Evolutionary conservation across 2,797 vertebrate species (phyloP), one percentile per base, ranked within the genome.

Genomic region (Saxicola maurus): DNA sequence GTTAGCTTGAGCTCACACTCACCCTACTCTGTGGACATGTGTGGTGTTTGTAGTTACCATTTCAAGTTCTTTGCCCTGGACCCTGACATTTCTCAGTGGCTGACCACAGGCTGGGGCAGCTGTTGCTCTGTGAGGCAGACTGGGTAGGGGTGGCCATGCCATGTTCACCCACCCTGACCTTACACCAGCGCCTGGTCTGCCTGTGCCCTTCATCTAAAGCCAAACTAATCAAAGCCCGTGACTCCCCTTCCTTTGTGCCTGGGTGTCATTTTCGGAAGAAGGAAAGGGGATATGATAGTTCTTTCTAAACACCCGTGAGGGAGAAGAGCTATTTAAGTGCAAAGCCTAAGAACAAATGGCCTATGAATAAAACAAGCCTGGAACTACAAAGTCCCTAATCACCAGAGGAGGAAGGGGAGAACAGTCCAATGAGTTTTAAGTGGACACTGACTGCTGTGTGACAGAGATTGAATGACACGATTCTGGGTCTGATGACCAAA

Each of bases 301-400:
- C 80, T 83, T 79, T 87, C 86, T 60, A 84, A 87, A 91, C 37
- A 80, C 87, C 49, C 53, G n/a, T 24, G 94, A 88, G 88, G 38
- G 42, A 86, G 27, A 83, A 82, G 67, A 92, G 43, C 83, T 95
- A 95, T 95, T 94, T 95, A 71, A 93, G 38, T 2, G 0, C 52
- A 69, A 78, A 86, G 86, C 91, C 90, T 82, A 45, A 82, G 83
- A 78, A 93, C 86, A 93, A 94, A 86, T 37, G 52, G 56, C 57
- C 81, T 94, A 93, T 84, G 90, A 91, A 95, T 95, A 95, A 93
- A 94, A 62, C 38, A 71, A 23, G 38, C 38, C 25, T 93, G 60
- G 64, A 76, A 57, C 42, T 64, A 77, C 60, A 25, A 88, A 90
- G 68, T 79, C 88, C 64, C 81, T 80, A 51, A 77, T 73, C 78